Base-by-base conservation (phyloP, 1,140 invertebrate species). In the Drosophila suzukii region DNA sequence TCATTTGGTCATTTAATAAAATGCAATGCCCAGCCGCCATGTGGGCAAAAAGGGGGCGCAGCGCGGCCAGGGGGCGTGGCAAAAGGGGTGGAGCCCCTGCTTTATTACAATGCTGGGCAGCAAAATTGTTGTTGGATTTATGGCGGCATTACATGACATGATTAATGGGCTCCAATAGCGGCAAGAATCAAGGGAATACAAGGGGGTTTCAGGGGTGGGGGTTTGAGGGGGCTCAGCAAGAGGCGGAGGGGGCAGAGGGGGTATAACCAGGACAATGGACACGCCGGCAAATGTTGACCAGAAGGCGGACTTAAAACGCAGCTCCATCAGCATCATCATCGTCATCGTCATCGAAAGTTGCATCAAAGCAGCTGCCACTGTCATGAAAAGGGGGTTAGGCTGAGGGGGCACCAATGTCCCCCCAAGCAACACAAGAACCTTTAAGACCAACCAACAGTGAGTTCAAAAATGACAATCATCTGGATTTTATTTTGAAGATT, bases 1-100 rank as follows among this genome's bases (percentile, higher is more conserved):
- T 86, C 82, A 86, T 86, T 86, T 86, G 83, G 82, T 81, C 82
- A 86, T 86, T 86, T 86, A 86, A 86, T 86, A 86, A 86, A 86
- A 86, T 86, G 82, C 83, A 82, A 61, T 77, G 83, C 82, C 68
- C 70, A 39, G 66, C 58, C 73, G 55, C 67, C 62, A 44, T 70
- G 54, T 36, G 38, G 39, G 51, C 51, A 11, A 17, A 41, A 39
- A 36, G 55, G 11, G 38, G 38, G 17, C 30, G 50, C 4, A 17
- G 55, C 10, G 30, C 15, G n/a, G 60, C 15, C 51, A 24, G 15
- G 38, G 38, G 54, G 54, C 15, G 54, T 43, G 30, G 24, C 8
- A 12, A 20, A 46, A 30, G 51, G 24, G 17, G 10, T 10, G 36
- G n/a, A 20, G 3, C 36, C 20, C 30, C 34, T 51, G 62, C 46